Evolutionary conservation across 2,888 invertebrate genomes (phyloP), one percentile per base, ranked within the genome.

Genomic region (Drosophila algonquin): DNA sequence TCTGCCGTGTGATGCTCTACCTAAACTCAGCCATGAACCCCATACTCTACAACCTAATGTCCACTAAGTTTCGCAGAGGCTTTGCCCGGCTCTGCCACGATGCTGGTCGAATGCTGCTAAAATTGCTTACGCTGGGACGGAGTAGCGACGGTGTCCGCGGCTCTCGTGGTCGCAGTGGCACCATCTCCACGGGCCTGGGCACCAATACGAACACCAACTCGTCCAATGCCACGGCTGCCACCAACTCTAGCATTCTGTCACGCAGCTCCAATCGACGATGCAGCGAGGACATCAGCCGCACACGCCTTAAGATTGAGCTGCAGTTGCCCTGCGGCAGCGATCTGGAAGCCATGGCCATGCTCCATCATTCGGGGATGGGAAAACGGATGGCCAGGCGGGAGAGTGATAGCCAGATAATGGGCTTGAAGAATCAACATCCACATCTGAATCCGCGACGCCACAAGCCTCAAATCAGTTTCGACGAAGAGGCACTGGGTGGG

Each of bases 21-120:
- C 93, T 97, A 73, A 98, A 98, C 92, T 97, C 97, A 4, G 97
- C 97, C 47, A 94, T 97, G 78, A 98, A 98, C 92, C 98, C 98
- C 0, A 96, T 98, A 79, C 93, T 98, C n/a, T 98, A 98, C 91
- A 98, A 97, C 91, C 93, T 98, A 75, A 97, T 98, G 96, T 97
- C 97, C 48, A 96, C 97, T 3, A 97, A 97, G 92, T 98, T 98
- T 90, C 94, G 98, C 3, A 94, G 95, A 63, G 97, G 96, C 0
- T 97, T 97, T 86, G 93, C 95, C 63, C 94, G 94, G 87, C 93
- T 96, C 0, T 96, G 95, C 40, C 80, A 79, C 27, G 71, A 70
- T 44, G 69, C 76, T 4, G 87, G 81, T 52, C 60, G 63, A 3
- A n/a, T 64, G 4, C 53, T 87, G 3, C 35, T 81, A 1, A 53